Base-by-base conservation (phyloP, 2,113 vertebrate species). In the Charadrius vociferus region DNA sequence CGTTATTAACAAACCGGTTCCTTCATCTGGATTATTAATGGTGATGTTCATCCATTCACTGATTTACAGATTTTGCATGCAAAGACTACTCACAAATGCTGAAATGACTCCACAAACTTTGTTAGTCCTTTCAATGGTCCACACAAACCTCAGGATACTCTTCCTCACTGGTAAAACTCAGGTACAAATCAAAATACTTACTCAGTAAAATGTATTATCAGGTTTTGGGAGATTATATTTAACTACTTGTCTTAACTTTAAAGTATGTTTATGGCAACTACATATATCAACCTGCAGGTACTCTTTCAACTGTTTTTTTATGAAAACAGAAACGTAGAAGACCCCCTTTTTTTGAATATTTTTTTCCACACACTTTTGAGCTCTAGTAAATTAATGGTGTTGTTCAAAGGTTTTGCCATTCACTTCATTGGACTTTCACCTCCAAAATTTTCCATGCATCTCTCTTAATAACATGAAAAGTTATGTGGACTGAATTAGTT, bases 331-430 rank as follows among this genome's bases (percentile, higher is more conserved):
- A 71, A 36, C 20, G 1, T 36, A 50, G 75, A 75, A 39, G 1
- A 36, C 1, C 1, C 1, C 1, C 3, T n/a, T 62, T 55, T 52
- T 24, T 13, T 62, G 3, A 29, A 23, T 61, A 12, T 37, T 53
- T 77, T 75, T 19, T 36, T 6, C 12, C 12, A 74, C 0, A 3
- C 20, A 7, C 13, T 82, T 92, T 88, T 75, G 7, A 55, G 19
- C 18, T 83, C 7, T 55, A 12, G 24, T 71, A 55, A 39, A 81
- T 1, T n/a, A 75, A 9, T 53, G 10, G 3, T 50, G 5, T 5
- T 73, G 3, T 49, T 79, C 24, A 30, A 74, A 36, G 17, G 1
- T 66, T 92, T 85, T 61, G 7, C 9, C 23, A 20, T 45, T 92
- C 7, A n/a, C 6, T 70, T 87, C 4, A 12, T 1, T 36, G 10